phyloP scores from a whole-genome alignment of 2,113 vertebrate species.

The Cettia cetti region DNA sequence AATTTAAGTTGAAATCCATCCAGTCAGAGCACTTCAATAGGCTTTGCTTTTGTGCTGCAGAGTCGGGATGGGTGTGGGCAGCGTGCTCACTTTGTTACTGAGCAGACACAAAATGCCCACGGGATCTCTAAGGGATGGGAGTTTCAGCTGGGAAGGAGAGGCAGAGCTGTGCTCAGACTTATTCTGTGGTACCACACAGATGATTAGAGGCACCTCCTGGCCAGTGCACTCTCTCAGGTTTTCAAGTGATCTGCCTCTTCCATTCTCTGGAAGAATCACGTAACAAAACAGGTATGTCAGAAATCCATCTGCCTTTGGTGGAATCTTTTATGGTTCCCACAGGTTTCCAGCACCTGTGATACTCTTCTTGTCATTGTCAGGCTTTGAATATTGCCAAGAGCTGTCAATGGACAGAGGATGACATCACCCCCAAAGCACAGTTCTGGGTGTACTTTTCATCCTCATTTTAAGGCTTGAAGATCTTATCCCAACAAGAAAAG shows the following conservation, averaged over 20 bases:
- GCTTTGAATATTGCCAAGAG: background rate
- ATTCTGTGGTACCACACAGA: background rate
- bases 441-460: background rate
- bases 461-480: background rate
- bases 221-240: background rate
- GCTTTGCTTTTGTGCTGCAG: background rate
- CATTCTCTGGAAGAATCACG: background rate
- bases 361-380: background rate
- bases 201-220: background rate
- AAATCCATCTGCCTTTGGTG: background rate
- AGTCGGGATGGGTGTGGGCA: background rate
- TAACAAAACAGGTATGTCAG: background rate
- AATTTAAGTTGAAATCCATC: background rate
- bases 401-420: background rate
- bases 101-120: background rate
- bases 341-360: background rate
- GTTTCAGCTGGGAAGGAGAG: background rate
- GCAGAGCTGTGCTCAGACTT: background rate
- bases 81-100: background rate
- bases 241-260: background rate
- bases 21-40: background rate
- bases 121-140: background rate
- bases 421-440: background rate
- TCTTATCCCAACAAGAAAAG: conserved; percentile 9
- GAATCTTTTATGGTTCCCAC: background rate